A percentile compares a stretch with the other conserved stretches of the same genome.
Conservation (phyloP, 2,888 invertebrate genomes). For the Chelonus formosanus region DNA sequence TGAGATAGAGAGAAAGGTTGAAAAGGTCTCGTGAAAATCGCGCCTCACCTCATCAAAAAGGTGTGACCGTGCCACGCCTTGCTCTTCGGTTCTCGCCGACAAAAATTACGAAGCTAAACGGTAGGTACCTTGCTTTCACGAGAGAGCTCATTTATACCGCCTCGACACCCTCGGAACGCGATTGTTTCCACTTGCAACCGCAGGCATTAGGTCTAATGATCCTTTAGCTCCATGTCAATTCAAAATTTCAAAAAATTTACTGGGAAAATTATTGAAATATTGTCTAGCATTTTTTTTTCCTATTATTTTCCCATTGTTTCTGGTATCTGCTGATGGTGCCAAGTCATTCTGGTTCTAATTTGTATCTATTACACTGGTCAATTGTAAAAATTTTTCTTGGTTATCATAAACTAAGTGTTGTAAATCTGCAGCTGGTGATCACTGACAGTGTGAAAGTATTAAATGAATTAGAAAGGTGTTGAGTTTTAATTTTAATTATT, state of each 20-base stretch:
- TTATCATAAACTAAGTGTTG: too few relatives aligned
- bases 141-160: constrained; percentile 36
- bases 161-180: constrained; percentile 35
- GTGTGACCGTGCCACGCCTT: constrained; percentile 61
- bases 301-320: constrained; percentile 7
- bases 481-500: too few relatives aligned
- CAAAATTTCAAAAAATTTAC: constrained; percentile 36
- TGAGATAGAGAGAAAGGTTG: constrained; percentile 30
- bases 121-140: constrained; percentile 37
- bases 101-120: constrained; percentile 56
- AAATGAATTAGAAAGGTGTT: too few relatives aligned
- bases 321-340: constrained; percentile 43
- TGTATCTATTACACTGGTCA: constrained; percentile 49
- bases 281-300: constrained; percentile 7
- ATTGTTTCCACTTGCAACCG: constrained; percentile 43
- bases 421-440: too few relatives aligned
- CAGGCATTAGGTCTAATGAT: constrained; percentile 39
- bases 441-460: too few relatives aligned
- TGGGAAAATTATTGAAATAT: not conserved
- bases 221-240: constrained; percentile 23
- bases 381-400: too few relatives aligned
- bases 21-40: constrained; percentile 43
- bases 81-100: constrained; percentile 45
- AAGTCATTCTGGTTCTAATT: constrained; percentile 58
- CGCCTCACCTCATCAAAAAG: constrained; percentile 47